Percentiles rank a stretch among this genome's conserved stretches.
phyloP scores from a whole-genome alignment of 2,888 invertebrate species.

The Choreutis nemorana region DNA sequence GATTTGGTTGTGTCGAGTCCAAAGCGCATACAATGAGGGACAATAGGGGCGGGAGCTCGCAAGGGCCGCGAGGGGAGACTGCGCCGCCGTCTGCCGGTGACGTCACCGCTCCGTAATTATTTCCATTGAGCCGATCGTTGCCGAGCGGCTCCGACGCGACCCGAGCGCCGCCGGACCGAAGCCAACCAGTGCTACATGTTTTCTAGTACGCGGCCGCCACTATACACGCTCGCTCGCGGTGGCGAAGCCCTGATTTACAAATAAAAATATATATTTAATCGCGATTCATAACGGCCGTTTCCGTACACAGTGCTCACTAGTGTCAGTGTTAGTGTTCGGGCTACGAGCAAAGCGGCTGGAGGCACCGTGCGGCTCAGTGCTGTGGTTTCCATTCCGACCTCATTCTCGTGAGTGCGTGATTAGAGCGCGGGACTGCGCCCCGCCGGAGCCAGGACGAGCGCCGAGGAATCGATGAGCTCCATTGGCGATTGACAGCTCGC shows the following conservation, averaged over 20 bases:
- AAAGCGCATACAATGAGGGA: no score
- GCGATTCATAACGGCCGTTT: conserved; percentile 9
- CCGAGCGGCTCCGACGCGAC: conserved; percentile 31
- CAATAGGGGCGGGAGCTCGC: conserved; percentile 7
- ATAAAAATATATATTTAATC: neutral
- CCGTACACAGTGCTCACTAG: conserved; percentile 15
- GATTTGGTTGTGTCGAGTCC: no score
- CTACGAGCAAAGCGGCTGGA: conserved; percentile 10
- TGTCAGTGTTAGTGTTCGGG: conserved; percentile 11
- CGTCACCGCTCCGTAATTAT: conserved; percentile 44
- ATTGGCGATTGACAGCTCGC: conserved; percentile 39
- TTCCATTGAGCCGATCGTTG: conserved; percentile 40
- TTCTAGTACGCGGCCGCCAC: conserved; percentile 55
- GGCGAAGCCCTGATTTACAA: conserved; percentile 10
- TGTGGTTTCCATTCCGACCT: conserved; percentile 45
- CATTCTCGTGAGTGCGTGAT: conserved; percentile 32
- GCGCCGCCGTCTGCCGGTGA: conserved; percentile 24
- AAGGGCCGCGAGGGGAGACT: conserved; percentile 20
- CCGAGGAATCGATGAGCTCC: conserved; percentile 39
- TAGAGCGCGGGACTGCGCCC: conserved; percentile 27
- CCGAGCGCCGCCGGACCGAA: conserved; percentile 37
- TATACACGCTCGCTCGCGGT: conserved; percentile 31
- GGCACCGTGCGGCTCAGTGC: neutral
- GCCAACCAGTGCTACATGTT: conserved; percentile 50
- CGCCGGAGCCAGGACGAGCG: conserved; percentile 27